Evolutionary conservation across 2,888 invertebrate species (phyloP).

Genomic region (Teleiodes luculella): DNA sequence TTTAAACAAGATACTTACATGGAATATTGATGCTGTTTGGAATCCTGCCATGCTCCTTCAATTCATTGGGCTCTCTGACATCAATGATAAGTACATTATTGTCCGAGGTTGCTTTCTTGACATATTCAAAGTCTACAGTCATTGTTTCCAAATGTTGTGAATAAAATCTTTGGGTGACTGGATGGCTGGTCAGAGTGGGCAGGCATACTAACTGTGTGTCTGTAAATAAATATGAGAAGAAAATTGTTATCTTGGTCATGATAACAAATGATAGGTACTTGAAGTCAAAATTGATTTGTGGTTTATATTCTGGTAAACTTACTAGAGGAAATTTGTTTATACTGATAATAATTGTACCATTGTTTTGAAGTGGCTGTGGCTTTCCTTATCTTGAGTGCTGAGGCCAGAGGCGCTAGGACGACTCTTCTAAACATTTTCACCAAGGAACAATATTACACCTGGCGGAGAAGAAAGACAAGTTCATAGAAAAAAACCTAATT

Average conservation of each 20-base stretch:
- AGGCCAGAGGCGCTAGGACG: background rate
- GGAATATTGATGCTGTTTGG: constrained; percentile 88
- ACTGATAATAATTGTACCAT: background rate
- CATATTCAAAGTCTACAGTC: constrained; percentile 63
- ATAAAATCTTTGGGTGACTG: constrained; percentile 31
- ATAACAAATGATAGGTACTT: background rate
- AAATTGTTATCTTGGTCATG: background rate
- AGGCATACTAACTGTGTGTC: background rate
- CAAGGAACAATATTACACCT: background rate
- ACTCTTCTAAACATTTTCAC: background rate
- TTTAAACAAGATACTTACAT: constrained; percentile 65
- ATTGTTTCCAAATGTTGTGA: constrained; percentile 42
- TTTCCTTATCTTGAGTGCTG: background rate
- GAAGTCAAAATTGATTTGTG: background rate
- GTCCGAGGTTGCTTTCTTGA: constrained; percentile 51
- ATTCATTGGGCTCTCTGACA: constrained; percentile 86
- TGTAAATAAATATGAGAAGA: constrained; percentile 1
- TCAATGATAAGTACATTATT: constrained; percentile 80
- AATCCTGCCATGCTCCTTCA: constrained; percentile 83
- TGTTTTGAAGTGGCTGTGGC: background rate
- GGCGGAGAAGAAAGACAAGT: no score
- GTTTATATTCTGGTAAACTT: background rate
- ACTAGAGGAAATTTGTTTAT: background rate
- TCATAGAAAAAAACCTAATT: no score
- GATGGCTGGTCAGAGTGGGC: background rate